Base-by-base conservation (phyloP, 1,140 invertebrate genomes). In the Polyergus mexicanus region DNA sequence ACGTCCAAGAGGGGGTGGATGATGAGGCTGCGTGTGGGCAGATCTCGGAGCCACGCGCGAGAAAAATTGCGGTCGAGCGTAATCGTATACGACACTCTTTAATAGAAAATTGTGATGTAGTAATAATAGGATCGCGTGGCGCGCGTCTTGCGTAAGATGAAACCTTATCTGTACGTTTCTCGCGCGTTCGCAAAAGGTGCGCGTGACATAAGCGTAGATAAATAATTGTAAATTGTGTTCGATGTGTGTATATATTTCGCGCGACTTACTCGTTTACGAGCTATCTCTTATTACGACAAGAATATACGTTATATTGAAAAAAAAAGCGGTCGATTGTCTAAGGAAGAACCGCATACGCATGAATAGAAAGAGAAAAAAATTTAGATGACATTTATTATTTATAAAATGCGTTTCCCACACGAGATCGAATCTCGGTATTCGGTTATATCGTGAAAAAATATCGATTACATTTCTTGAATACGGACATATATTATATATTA, bases 211-310 rank as follows among this genome's bases (percentile, higher is more conserved):
- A 6, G 66, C 28, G 35, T 35, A 28, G 41, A 74, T 83, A 83
- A 83, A 74, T 83, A 74, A 83, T 83, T 74, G 71, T 83, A 83
- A 16, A 83, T 83, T 83, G 77, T 41, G 68, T 22, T 44, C 78
- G 22, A 25, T 38, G 51, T 66, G 44, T 10, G 44, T 19, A 16
- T 10, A 32, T 19, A 16, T 47, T 68, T 13, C 47, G 35, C 3
- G 10, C 19, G 6, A 44, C n/a, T 80, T 10, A n/a, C n/a, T 32
- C 13, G n/a, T 51, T 68, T 2, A 35, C 62, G 32, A 38, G 10
- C 13, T 19, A 63, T 71, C 38, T 58, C 38, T 60, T 19, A 25
- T 44, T 10, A 38, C 51, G 19, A 66, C n/a, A n/a, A 35, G 41
- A 65, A 41, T 7, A 8, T 38, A 35, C 44, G 28, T 28, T 16